Evolutionary conservation across 92 coral and sea anemone genomes (phyloP), one percentile per base, ranked within the genome.

Genomic region (Parazoanthus swiftii): DNA sequence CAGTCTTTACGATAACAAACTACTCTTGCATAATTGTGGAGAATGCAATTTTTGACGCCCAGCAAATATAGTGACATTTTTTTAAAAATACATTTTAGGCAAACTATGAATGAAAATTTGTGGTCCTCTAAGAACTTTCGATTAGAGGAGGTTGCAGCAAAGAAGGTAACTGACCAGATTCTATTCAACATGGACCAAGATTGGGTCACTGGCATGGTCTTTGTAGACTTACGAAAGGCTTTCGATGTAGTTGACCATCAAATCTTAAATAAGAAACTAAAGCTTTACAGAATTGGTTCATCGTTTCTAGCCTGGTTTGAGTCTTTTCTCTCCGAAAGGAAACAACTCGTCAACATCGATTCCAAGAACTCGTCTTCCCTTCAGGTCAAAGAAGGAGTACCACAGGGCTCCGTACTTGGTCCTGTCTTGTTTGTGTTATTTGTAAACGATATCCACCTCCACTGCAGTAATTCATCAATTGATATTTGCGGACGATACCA

Each of bases 381-480:
- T 25, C 85, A 73, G 25, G 44, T 85, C 48, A 44, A 6, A 81
- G 88, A 88, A 15, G 91, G 91, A 25, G 91, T 88, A 38, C 88
- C 88, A 23, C 91, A 88, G 43, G 88, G 88, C 33, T 88, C 91
- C 38, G 81, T 88, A 39, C 67, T 88, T 7, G 91, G 91, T 36
- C 91, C 91, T 21, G 81, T 89, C 29, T 44, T 89, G 18, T 89
- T 89, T 72, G 33, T 89, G 38, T 35, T 86, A 42, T 86, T 86
- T 76, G 86, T 89, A 70, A 89, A 88, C 66, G 91, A 88, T 68
- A 82, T 83, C 75, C 88, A 81, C 58, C 88, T 89, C 42, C 81
- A 85, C 73, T 46, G 74, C 46, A 63, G 59, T 70, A 70, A 89
- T 71, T 89, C 91, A 38, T 43, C 71, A 37, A 42, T 82, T 8